These are phyloP conservation scores for Sminthurinus signatus DNA, from an alignment of 1,140 invertebrate genomes.

Conservation along the genomic window DNA sequence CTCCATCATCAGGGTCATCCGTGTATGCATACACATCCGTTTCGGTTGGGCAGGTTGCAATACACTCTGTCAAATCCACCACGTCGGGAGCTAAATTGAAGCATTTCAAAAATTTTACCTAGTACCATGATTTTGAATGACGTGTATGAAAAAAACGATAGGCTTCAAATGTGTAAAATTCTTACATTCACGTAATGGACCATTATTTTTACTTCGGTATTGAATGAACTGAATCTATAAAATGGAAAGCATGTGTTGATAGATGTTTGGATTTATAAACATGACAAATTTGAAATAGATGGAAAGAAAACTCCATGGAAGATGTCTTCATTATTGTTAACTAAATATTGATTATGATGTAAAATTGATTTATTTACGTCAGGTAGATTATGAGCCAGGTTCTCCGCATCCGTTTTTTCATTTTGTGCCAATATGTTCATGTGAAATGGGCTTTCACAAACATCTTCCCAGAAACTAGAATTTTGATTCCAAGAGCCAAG, in stretches of 20 bases:
- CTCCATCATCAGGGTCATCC: not conserved
- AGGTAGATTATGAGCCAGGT: constrained; percentile 5
- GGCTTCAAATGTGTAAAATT: not conserved
- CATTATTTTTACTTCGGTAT: not conserved
- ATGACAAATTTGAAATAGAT: not conserved
- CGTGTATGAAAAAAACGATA: not conserved
- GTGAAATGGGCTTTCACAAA: not conserved
- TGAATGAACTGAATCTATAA: not conserved
- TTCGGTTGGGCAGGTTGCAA: not conserved
- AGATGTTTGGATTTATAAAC: not conserved
- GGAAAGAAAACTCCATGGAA: not conserved
- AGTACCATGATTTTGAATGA: not conserved
- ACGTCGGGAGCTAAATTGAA: not conserved
- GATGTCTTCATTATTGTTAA: not conserved
- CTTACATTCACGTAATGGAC: not conserved
- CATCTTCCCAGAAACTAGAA: not conserved
- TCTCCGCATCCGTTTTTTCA: not conserved
- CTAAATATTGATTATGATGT: constrained; percentile 9
- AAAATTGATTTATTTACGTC: not conserved
- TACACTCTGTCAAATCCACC: not conserved
- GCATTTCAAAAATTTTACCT: not conserved
- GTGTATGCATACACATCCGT: not conserved
- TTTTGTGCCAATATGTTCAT: not conserved
- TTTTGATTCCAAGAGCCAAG: not conserved
- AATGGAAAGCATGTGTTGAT: not conserved